phyloP scores from a whole-genome alignment of 2,113 vertebrate genomes.

The Microtus oregoni region DNA sequence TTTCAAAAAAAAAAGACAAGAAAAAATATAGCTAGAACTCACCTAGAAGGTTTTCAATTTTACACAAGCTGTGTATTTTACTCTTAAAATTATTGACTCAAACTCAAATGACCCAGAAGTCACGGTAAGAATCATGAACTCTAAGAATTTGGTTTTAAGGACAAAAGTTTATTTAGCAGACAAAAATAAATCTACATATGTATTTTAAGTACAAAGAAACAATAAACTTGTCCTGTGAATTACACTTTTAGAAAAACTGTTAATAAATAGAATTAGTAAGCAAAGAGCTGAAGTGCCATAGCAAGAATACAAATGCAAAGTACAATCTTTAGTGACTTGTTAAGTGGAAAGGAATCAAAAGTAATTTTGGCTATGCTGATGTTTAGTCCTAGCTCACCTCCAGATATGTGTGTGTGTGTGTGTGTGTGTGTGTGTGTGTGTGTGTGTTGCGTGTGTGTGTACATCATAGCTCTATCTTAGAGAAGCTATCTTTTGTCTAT shows the following conservation, averaged over 20 bases:
- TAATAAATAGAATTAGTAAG: background rate
- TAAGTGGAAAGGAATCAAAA: background rate
- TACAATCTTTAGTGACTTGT: background rate
- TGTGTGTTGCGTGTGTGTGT: no score
- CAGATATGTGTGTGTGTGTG: no score
- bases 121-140: background rate
- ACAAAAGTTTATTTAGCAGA: background rate
- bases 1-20: no score
- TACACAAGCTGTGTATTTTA: background rate
- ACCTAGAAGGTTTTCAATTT: background rate
- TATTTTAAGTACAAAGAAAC: slow-evolving; percentile 20
- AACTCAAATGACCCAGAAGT: background rate
- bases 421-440: no score
- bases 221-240: background rate
- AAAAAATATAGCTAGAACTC: background rate
- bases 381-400: background rate
- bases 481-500: background rate
- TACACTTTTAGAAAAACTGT: background rate
- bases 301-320: background rate
- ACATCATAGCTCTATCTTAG: background rate
- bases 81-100: background rate
- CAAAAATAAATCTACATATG: background rate
- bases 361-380: background rate
- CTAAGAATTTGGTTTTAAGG: background rate
- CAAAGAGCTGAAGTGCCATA: background rate